Evolutionary conservation across 1,140 invertebrate genomes (phyloP).

Genomic region (Bacillus rossius): DNA sequence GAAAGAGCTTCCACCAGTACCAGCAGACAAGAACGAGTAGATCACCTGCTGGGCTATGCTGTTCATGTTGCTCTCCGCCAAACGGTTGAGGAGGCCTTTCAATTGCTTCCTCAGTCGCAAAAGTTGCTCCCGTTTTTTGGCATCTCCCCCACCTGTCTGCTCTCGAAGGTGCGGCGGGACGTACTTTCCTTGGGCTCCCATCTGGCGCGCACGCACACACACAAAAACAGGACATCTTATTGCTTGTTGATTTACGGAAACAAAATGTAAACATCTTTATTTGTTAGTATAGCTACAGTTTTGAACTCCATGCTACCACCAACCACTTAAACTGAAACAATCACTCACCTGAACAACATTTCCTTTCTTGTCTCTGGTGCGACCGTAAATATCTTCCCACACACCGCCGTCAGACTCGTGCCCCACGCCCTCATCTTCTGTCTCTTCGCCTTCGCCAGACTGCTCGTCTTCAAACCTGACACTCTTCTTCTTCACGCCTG

Average conservation of each 20-base stretch:
- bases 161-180: conserved; percentile 74
- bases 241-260: too few relatives aligned
- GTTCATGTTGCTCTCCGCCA: conserved; percentile 85
- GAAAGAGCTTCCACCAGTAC: too few relatives aligned
- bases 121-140: conserved; percentile 52
- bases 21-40: too few relatives aligned
- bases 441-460: conserved; percentile 19
- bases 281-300: neutral
- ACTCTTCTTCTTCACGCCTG: too few relatives aligned
- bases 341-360: conserved; percentile 57
- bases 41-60: conserved; percentile 62
- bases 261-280: conserved; percentile 27
- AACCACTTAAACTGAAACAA: too few relatives aligned
- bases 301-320: neutral
- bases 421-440: conserved; percentile 22
- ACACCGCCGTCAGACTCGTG: conserved; percentile 30
- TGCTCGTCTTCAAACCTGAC: conserved; percentile 23
- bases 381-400: conserved; percentile 94
- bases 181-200: conserved; percentile 53
- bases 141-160: conserved; percentile 42
- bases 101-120: conserved; percentile 65
- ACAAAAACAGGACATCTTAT: too few relatives aligned
- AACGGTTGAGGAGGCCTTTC: conserved; percentile 83
- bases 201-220: too few relatives aligned
- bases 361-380: conserved; percentile 72